phyloP scores from a whole-genome alignment of 2,888 invertebrate species.

The Acanthopleura granulata region DNA sequence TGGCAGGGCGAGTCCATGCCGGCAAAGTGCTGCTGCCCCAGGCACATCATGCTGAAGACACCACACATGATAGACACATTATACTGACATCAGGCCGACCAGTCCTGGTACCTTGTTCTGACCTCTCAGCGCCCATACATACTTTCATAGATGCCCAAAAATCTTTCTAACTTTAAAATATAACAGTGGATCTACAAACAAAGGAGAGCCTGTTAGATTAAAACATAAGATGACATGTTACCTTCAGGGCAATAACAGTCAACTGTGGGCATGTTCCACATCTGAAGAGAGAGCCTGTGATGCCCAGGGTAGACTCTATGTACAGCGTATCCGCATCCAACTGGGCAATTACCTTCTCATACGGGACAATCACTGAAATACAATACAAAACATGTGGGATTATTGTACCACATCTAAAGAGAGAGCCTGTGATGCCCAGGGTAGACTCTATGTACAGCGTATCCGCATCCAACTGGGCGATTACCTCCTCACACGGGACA shows the following conservation, averaged over 20 bases:
- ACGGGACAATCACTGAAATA: slow-evolving; percentile 73
- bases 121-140: too few species aligned
- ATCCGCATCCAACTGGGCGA: slow-evolving; percentile 83
- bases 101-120: too few species aligned
- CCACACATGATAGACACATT: too few species aligned
- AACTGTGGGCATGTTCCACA: slow-evolving; percentile 82
- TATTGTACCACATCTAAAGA: slow-evolving; percentile 78
- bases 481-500: slow-evolving; percentile 79
- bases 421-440: slow-evolving; percentile 76
- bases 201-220: too few species aligned
- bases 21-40: too few species aligned
- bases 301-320: slow-evolving; percentile 77
- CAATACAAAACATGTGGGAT: not conserved
- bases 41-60: too few species aligned
- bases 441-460: slow-evolving; percentile 77
- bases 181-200: too few species aligned
- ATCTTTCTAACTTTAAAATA: too few species aligned
- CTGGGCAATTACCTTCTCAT: slow-evolving; percentile 83
- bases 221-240: slow-evolving; percentile 51
- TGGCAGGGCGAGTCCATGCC: too few species aligned
- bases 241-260: slow-evolving; percentile 78
- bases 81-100: too few species aligned
- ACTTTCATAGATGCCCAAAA: too few species aligned
- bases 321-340: slow-evolving; percentile 82
- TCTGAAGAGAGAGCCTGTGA: slow-evolving; percentile 76